Percentiles rank a stretch among this genome's conserved stretches.
phyloP scores from a whole-genome alignment of 2,113 vertebrate genomes.

The Tupaia tana region DNA sequence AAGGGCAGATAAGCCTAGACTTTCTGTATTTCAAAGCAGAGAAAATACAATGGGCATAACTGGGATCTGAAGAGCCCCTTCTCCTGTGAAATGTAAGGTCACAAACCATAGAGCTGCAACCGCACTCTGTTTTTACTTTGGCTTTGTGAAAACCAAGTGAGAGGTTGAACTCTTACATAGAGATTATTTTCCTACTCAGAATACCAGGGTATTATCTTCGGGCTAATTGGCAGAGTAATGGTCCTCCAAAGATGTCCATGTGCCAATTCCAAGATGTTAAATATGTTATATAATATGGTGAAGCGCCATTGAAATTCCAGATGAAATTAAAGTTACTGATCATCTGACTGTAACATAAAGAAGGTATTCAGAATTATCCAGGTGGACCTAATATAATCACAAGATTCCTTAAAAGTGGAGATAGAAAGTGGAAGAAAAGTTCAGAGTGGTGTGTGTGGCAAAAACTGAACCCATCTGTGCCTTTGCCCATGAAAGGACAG shows the following conservation, averaged over 20 bases:
- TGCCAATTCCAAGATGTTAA: not conserved
- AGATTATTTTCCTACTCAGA: not conserved
- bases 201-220: not conserved
- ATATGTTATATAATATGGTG: not conserved
- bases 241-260: not conserved
- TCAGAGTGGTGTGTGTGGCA: fast-evolving
- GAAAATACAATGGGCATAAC: not conserved
- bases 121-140: not conserved
- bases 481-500: not conserved
- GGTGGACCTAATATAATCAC: not conserved
- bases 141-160: not conserved
- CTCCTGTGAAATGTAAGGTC: not conserved
- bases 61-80: not conserved
- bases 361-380: not conserved
- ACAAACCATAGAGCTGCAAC: not conserved
- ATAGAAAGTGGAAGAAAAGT: not conserved
- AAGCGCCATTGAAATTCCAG: not conserved
- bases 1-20: not conserved
- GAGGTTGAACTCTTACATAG: not conserved
- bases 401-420: not conserved
- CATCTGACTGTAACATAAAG: not conserved
- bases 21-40: not conserved
- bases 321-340: not conserved
- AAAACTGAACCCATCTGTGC: not conserved
- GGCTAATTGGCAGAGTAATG: not conserved